Conservation (phyloP, 2,797 vertebrate genomes). For the Gadopsis bispinosus region DNA sequence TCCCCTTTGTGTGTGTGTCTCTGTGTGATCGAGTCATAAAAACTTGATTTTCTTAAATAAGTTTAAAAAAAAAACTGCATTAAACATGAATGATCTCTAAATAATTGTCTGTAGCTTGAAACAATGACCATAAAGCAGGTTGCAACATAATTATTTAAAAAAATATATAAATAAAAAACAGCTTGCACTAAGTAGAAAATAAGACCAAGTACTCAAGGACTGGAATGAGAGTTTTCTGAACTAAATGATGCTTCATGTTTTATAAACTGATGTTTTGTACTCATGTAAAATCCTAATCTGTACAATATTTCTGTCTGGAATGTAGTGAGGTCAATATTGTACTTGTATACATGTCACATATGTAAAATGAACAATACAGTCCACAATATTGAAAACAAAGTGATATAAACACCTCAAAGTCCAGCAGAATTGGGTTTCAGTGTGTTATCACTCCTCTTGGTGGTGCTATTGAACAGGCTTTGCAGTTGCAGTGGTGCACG, state of each 20-base stretch:
- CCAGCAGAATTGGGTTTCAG: not conserved
- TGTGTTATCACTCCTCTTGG: slow-evolving; percentile 37
- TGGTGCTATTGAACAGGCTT: slow-evolving; percentile 51
- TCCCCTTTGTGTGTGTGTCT: too few species aligned
- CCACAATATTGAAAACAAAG: too few species aligned
- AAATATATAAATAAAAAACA: too few species aligned
- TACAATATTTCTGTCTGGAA: not conserved
- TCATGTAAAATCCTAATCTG: not conserved
- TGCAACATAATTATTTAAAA: not conserved
- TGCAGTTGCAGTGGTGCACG: not conserved
- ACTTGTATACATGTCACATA: too few species aligned
- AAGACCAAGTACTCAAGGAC: too few species aligned
- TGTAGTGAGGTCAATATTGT: not conserved
- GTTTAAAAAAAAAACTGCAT: too few species aligned
- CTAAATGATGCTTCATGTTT: not conserved
- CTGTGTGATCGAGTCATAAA: too few species aligned
- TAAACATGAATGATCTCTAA: not conserved
- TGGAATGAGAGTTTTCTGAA: too few species aligned
- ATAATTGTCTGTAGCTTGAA: not conserved
- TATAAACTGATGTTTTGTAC: not conserved
- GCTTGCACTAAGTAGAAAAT: too few species aligned
- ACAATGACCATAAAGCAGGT: not conserved
- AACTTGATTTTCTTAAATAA: too few species aligned
- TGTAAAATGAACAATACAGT: too few species aligned
- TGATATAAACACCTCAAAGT: not conserved